These are phyloP conservation scores for Falco rusticolus DNA, from an alignment of 2,797 vertebrate species.

Conservation along the genomic window DNA sequence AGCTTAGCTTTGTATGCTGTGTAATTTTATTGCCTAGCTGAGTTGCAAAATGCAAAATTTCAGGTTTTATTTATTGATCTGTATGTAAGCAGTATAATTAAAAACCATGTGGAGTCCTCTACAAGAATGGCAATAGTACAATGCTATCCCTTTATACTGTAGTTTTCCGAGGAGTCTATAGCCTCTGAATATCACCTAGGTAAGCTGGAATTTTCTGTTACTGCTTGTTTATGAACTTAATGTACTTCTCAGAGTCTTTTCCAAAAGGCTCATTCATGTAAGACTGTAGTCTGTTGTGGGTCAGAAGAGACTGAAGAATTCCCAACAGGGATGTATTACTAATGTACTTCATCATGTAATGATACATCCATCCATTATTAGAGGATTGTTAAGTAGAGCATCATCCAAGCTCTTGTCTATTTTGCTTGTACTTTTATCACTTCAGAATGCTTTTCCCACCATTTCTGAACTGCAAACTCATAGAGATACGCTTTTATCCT, in stretches of 20 bases:
- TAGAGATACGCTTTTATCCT: not conserved
- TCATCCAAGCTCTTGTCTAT: constrained; percentile 49
- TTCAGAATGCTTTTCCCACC: constrained; percentile 34
- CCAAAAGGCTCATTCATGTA: constrained; percentile 50
- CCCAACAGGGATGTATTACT: constrained; percentile 59
- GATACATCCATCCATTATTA: constrained; percentile 63
- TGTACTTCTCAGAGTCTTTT: constrained; percentile 42
- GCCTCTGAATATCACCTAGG: constrained; percentile 58
- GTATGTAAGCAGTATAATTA: constrained; percentile 23
- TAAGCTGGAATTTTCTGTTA: constrained; percentile 63
- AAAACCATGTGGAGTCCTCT: constrained; percentile 18
- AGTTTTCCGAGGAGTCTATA: constrained; percentile 66
- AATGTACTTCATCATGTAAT: constrained; percentile 47
- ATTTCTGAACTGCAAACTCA: constrained; percentile 25
- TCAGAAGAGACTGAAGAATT: constrained; percentile 40
- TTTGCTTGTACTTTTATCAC: constrained; percentile 46
- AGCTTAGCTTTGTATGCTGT: not conserved
- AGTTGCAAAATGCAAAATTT: not conserved
- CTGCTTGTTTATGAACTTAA: constrained; percentile 48
- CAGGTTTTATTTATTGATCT: not conserved
- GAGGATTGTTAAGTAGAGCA: constrained; percentile 40
- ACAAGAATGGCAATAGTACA: constrained; percentile 54
- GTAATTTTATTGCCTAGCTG: not conserved
- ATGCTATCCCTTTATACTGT: constrained; percentile 66
- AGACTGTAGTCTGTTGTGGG: constrained; percentile 44